Conservation (phyloP, 2,888 invertebrate species). For the Macaria notata region DNA sequence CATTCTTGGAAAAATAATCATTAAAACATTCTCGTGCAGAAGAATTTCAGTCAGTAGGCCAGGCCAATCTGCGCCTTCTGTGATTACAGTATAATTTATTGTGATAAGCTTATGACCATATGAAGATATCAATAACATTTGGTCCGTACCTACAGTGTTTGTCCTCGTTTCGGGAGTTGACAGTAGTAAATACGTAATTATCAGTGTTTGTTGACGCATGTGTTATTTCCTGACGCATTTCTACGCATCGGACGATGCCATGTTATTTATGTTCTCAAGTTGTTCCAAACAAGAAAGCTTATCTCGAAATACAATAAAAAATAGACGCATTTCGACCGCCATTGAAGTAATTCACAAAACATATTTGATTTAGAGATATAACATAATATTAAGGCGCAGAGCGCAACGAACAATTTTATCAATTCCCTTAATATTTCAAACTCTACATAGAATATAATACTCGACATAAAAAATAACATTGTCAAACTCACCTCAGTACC, state of each 20-base stretch:
- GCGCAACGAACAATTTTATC: no score
- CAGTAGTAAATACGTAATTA: slow-evolving; percentile 7
- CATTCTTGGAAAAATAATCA: background rate
- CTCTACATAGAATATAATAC: no score
- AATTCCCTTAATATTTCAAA: no score
- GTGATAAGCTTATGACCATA: background rate
- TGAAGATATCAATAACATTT: background rate
- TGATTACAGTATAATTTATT: background rate
- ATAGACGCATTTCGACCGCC: no score
- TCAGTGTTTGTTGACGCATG: slow-evolving; percentile 1
- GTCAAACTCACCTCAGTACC: slow-evolving; percentile 93
- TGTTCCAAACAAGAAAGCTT: no score
- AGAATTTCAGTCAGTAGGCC: background rate
- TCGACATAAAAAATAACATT: no score
- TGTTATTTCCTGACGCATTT: slow-evolving; percentile 7
- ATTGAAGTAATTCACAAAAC: no score
- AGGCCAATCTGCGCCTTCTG: background rate
- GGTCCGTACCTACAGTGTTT: background rate
- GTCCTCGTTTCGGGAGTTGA: slow-evolving; percentile 8
- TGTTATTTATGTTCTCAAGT: background rate
- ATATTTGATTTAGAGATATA: no score
- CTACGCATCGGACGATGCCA: background rate
- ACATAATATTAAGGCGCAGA: no score
- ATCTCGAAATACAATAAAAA: no score
- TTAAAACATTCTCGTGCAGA: background rate